Conservation (phyloP, 2,888 invertebrate genomes). For the Arge pagana region DNA sequence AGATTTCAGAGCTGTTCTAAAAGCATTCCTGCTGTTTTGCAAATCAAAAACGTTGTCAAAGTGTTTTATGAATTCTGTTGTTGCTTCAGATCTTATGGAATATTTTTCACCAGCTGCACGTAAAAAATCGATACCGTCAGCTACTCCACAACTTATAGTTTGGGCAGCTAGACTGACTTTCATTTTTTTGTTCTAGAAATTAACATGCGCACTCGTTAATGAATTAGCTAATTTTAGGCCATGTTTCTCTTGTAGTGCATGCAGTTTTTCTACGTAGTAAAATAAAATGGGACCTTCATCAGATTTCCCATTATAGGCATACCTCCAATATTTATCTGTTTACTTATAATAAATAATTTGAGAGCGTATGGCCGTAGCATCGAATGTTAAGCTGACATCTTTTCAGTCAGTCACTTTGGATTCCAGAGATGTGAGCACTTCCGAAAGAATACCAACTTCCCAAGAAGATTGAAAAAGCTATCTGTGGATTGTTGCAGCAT, state of each 20-base stretch:
- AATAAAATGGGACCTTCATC: slow-evolving; percentile 22
- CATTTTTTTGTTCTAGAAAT: slow-evolving; percentile 31
- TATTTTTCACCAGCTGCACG: slow-evolving; percentile 3
- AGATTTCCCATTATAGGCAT: no score
- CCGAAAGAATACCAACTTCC: no score
- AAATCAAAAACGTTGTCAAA: slow-evolving; percentile 34
- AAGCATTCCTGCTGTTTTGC: slow-evolving; percentile 33
- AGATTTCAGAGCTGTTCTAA: slow-evolving; percentile 33
- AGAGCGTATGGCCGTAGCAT: no score
- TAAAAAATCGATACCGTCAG: slow-evolving; percentile 32
- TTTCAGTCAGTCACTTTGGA: no score
- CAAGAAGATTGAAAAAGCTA: no score
- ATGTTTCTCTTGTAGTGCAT: slow-evolving; percentile 31
- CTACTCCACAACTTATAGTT: slow-evolving; percentile 30
- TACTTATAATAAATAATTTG: no score
- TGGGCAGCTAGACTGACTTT: slow-evolving; percentile 37
- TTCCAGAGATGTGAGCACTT: no score
- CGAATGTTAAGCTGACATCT: no score
- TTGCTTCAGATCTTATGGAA: slow-evolving; percentile 28
- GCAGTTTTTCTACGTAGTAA: slow-evolving; percentile 26
- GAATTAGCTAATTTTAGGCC: slow-evolving; percentile 32
- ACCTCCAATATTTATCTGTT: no score
- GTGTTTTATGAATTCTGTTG: slow-evolving; percentile 33
- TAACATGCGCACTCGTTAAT: slow-evolving; percentile 27
- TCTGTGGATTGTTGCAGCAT: no score